Evolutionary conservation across 2,113 vertebrate genomes (phyloP).

Genomic region (Fulmarus glacialis): DNA sequence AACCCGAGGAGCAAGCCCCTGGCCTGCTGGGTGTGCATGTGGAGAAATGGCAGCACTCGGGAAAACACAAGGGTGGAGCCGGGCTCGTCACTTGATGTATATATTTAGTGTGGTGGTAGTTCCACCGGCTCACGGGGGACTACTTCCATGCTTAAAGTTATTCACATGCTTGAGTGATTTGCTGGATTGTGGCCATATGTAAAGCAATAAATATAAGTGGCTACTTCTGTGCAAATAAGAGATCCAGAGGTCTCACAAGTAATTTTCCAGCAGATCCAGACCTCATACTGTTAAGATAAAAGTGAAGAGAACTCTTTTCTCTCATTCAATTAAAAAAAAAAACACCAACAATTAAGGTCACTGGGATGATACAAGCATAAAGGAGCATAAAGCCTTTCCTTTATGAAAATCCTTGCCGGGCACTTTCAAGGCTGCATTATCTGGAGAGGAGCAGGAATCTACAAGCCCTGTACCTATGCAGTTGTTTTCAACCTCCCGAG

Average conservation of each 20-base stretch:
- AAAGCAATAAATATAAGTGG: conserved; percentile 64
- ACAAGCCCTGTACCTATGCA: not conserved
- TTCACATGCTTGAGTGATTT: conserved; percentile 51
- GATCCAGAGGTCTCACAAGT: conserved; percentile 27
- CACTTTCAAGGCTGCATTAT: not conserved
- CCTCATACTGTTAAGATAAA: not conserved
- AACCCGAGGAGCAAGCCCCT: not conserved
- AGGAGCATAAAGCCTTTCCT: not conserved
- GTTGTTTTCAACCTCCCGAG: not conserved
- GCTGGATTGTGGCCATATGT: conserved; percentile 50
- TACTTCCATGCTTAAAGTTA: conserved; percentile 28
- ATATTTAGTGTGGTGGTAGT: not conserved
- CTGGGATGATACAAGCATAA: not conserved
- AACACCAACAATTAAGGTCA: not conserved
- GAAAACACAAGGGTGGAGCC: not conserved
- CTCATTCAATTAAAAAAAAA: not conserved
- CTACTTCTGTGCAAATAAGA: conserved; percentile 54
- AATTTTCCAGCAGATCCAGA: conserved; percentile 45
- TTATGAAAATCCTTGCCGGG: not conserved
- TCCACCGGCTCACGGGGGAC: not conserved
- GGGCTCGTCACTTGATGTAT: not conserved
- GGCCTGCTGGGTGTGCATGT: not conserved
- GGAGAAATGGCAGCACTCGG: not conserved
- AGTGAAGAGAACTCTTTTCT: not conserved
- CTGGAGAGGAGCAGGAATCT: not conserved